These are phyloP conservation scores for Ceratina calcarata DNA, from an alignment of 1,140 invertebrate species.

Conservation along the genomic window DNA sequence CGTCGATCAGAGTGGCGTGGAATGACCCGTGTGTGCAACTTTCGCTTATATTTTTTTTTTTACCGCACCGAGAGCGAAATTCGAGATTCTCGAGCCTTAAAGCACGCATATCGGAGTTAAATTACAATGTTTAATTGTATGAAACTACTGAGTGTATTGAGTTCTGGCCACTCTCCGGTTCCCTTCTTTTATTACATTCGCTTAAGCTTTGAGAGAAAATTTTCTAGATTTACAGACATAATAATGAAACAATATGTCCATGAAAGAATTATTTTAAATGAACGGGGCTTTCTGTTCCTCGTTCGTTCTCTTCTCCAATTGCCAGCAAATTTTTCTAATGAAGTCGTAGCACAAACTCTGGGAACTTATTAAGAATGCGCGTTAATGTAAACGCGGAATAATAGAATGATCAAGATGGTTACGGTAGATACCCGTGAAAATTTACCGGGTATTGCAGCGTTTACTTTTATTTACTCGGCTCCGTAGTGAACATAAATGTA, in stretches of 20 bases:
- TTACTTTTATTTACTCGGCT: slow-evolving; percentile 12
- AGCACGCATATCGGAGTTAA: slow-evolving; percentile 35
- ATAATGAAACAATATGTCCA: no score
- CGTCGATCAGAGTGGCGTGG: no score
- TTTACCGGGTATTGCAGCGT: slow-evolving; percentile 3
- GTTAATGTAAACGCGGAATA: slow-evolving; percentile 2
- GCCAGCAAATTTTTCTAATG: neutral
- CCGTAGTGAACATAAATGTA: neutral
- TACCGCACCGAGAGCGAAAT: slow-evolving; percentile 35
- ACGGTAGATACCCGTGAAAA: slow-evolving; percentile 8
- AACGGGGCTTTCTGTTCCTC: no score
- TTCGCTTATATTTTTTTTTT: slow-evolving; percentile 35
- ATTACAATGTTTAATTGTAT: slow-evolving; percentile 49
- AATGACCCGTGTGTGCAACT: slow-evolving; percentile 14
- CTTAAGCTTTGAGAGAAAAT: neutral
- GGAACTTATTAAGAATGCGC: neutral
- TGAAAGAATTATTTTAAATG: no score
- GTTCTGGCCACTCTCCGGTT: slow-evolving; percentile 29
- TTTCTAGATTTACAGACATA: no score
- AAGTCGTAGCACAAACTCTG: neutral
- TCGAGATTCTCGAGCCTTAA: slow-evolving; percentile 38
- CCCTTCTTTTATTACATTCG: slow-evolving; percentile 6
- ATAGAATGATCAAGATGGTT: slow-evolving; percentile 17
- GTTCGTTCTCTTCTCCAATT: neutral
- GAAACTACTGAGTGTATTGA: slow-evolving; percentile 39